Conservation (phyloP, 2,797 vertebrate genomes). For the Helarctos malayanus region DNA sequence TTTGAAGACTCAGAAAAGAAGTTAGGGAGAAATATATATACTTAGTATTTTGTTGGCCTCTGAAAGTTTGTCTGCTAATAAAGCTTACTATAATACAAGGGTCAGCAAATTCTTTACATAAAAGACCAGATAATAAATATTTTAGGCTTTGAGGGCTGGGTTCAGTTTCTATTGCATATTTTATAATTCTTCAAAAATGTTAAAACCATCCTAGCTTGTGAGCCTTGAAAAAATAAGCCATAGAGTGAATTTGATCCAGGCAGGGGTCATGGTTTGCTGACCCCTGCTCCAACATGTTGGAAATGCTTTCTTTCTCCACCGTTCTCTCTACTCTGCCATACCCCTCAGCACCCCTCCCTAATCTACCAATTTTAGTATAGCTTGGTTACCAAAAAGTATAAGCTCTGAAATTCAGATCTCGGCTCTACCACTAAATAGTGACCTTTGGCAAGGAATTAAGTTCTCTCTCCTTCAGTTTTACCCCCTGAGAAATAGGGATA, state of each 20-base stretch:
- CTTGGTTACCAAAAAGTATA: background rate
- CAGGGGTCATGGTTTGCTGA: background rate
- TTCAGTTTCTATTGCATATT: background rate
- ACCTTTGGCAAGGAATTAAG: background rate
- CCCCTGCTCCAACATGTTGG: background rate
- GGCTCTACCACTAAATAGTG: background rate
- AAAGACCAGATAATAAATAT: background rate
- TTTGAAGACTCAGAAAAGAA: background rate
- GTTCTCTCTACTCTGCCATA: background rate
- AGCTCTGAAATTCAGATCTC: background rate
- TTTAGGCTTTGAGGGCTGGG: background rate
- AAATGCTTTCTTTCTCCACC: background rate
- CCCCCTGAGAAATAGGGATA: background rate
- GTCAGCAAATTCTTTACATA: background rate
- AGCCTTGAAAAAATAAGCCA: background rate
- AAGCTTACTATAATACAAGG: background rate
- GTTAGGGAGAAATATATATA: background rate
- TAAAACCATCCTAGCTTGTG: background rate
- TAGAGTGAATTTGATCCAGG: background rate
- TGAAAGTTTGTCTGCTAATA: conserved; percentile 7
- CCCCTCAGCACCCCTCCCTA: background rate
- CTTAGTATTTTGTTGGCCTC: background rate
- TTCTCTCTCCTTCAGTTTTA: background rate
- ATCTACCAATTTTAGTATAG: background rate
- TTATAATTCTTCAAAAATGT: background rate